Percentiles rank a stretch among this genome's conserved stretches.
Evolutionary conservation across 2,888 invertebrate genomes (phyloP).

Genomic region (Caenorhabditis sp.): DNA sequence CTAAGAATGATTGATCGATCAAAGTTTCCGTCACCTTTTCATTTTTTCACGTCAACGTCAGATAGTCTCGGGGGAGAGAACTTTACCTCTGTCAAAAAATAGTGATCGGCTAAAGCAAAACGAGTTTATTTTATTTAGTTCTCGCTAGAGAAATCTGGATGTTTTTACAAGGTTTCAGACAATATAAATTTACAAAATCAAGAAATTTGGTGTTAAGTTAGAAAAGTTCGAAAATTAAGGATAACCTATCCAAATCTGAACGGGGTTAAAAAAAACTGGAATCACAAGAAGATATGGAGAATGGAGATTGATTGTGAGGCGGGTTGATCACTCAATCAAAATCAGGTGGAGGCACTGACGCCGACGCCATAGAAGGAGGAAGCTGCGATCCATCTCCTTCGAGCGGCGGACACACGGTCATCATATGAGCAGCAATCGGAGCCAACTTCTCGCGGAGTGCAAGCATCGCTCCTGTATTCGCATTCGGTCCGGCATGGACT

Average conservation of each 20-base stretch:
- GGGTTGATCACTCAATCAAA: slow-evolving; percentile 8
- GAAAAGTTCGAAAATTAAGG: slow-evolving; percentile 4
- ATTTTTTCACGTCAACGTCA: slow-evolving; percentile 6
- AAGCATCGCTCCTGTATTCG: slow-evolving; percentile 59
- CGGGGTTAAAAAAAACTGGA: background rate
- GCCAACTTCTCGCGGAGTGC: slow-evolving; percentile 53
- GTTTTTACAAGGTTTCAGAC: slow-evolving; percentile 26
- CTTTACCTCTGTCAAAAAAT: background rate
- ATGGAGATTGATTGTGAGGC: background rate
- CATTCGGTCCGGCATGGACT: slow-evolving; percentile 46
- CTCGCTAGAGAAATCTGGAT: slow-evolving; percentile 5
- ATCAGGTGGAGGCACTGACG: slow-evolving; percentile 34
- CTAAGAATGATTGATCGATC: slow-evolving; percentile 5
- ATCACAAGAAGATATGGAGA: slow-evolving; percentile 26
- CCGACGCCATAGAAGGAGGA: slow-evolving; percentile 28
- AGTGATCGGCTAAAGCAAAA: background rate
- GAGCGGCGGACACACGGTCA: slow-evolving; percentile 53
- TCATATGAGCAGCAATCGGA: slow-evolving; percentile 49
- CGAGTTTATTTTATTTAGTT: slow-evolving; percentile 35
- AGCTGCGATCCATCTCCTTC: slow-evolving; percentile 39
- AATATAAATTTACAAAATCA: slow-evolving; percentile 3
- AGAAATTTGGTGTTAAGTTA: slow-evolving; percentile 7
- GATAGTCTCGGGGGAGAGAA: slow-evolving; percentile 1
- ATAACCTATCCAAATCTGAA: background rate
- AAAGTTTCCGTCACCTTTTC: background rate